Evolutionary conservation across 2,113 vertebrate genomes (phyloP).

Genomic region (Tragelaphus imberbis): DNA sequence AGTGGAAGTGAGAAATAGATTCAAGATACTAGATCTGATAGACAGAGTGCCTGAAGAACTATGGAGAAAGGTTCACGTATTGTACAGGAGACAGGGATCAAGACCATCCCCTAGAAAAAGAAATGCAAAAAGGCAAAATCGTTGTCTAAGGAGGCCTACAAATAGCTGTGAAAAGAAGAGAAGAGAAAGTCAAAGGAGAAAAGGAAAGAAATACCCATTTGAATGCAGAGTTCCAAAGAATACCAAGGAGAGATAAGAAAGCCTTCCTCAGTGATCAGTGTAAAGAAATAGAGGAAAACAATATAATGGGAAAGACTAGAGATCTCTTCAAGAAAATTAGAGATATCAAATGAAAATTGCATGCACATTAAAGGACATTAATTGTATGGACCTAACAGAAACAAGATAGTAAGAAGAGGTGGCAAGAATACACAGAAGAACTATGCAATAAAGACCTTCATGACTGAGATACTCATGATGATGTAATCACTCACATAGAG

Average conservation of each 20-base stretch:
- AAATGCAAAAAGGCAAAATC: not conserved
- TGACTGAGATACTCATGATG: not conserved
- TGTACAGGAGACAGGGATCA: not conserved
- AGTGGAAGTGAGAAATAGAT: not conserved
- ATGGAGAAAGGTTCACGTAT: not conserved
- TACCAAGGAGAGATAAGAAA: not conserved
- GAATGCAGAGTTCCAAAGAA: not conserved
- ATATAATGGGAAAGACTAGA: not conserved
- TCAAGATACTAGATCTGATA: not conserved
- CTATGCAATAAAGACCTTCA: not conserved
- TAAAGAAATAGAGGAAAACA: not conserved
- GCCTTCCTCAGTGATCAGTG: not conserved
- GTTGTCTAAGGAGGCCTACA: not conserved
- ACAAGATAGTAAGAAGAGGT: not conserved
- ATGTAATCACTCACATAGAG: not conserved
- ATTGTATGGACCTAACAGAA: not conserved
- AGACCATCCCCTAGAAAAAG: not conserved
- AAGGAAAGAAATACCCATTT: not conserved
- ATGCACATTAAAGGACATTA: not conserved
- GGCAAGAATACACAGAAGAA: not conserved
- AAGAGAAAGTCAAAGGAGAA: not conserved
- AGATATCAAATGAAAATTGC: not conserved
- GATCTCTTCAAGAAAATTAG: not conserved
- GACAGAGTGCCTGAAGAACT: not conserved
- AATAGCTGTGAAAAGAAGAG: not conserved